Percentiles rank a stretch among this genome's conserved stretches.
Conservation (phyloP, 2,888 invertebrate species). For the Pogonocherus hispidulus region DNA sequence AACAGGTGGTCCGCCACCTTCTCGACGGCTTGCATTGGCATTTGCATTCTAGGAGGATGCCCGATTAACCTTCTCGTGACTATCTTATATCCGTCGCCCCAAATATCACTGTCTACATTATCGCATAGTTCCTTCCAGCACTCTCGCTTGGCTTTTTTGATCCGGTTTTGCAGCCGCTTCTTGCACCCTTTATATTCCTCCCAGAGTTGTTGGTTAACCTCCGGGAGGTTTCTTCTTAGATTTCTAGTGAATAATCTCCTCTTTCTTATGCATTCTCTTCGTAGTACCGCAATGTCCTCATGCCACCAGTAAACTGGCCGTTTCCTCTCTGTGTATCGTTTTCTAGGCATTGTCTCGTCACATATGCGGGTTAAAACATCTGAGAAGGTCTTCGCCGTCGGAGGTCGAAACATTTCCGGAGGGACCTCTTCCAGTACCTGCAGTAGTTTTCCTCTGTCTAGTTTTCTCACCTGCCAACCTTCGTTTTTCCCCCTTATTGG, state of each 20-base stretch:
- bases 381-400: background rate
- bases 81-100: conserved; percentile 29
- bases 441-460: conserved; percentile 1
- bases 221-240: conserved; percentile 8
- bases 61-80: conserved; percentile 30
- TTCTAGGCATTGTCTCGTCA: conserved; percentile 21
- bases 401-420: too few species aligned
- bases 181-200: conserved; percentile 21
- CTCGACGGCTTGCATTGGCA: conserved; percentile 12
- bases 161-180: conserved; percentile 8
- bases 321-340: background rate
- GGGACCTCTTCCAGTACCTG: too few species aligned
- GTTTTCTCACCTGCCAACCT: conserved; percentile 17
- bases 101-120: conserved; percentile 3
- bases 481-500: background rate
- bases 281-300: conserved; percentile 5
- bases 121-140: conserved; percentile 31
- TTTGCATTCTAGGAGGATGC: conserved; percentile 20
- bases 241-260: conserved; percentile 22
- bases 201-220: conserved; percentile 6
- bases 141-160: conserved; percentile 29
- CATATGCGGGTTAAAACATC: background rate
- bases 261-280: conserved; percentile 3
- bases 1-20: conserved; percentile 33
- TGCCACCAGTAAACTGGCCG: conserved; percentile 25